Base-by-base conservation (phyloP, 2,113 vertebrate genomes). In the Willisornis vidua region DNA sequence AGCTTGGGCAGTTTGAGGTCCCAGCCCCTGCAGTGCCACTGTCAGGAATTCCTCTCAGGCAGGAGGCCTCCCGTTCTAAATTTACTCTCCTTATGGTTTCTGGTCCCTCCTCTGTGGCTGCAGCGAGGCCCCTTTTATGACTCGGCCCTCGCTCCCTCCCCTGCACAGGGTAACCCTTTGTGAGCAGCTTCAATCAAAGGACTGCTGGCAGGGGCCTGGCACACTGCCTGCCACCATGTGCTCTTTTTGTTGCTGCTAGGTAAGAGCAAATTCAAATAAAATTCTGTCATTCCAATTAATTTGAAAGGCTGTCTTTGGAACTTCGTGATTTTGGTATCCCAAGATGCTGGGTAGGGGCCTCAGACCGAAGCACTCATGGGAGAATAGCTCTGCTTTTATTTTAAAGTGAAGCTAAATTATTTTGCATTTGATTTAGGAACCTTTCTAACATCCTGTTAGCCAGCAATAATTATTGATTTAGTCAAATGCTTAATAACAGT, bases 21-120 rank as follows among this genome's bases (percentile, higher is more conserved):
- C 91, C 80, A 92, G 75, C 61, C 77, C 55, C 59, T 88, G 71
- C 83, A 48, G 49, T 11, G 3, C 9, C 28, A 86, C 75, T 87
- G 89, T 76, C 90, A 94, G 97, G 97, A 96, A 96, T 97, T 70
- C 48, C 62, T 94, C 72, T 85, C 54, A 83, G 20, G 71, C 87
- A 83, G 66, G 61, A 95, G 94, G 90, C 94, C 83, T 93, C 87
- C 74, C 0, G 1, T 86, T 90, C 96, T 97, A 95, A 96, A 96
- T 97, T 92, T 96, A 87, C 80, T 79, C 87, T 94, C 74, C 67
- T 87, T 89, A 68, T 75, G 78, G 81, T 96, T 97, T 92, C 77
- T 63, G 81, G 88, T 95, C 78, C 70, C 92, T 94, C 51, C 82
- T 90, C 58, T 94, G 86, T 72, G 85, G 68, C 82, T 93, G 73